Conservation (phyloP, 2,888 invertebrate species). For the Lasioglossum marginatum region DNA sequence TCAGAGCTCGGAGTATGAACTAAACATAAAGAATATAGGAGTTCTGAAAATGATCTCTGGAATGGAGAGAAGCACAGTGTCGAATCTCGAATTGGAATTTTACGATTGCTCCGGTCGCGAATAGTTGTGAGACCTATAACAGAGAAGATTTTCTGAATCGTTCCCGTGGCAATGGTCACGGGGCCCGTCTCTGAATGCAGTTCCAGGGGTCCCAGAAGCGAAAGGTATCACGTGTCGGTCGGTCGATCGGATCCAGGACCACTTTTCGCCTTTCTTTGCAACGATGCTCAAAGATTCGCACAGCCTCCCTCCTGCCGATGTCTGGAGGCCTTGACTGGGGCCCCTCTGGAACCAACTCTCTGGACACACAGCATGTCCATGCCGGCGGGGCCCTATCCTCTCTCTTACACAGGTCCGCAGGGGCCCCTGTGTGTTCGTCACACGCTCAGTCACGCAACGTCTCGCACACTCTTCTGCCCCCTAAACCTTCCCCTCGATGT, state of each 20-base stretch:
- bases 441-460: conserved; percentile 50
- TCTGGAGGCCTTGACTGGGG: conserved; percentile 80
- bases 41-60: background rate
- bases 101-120: background rate
- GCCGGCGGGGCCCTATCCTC: conserved; percentile 29
- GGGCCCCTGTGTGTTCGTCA: conserved; percentile 42
- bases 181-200: background rate
- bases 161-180: background rate
- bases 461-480: conserved; percentile 17
- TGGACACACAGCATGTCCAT: conserved; percentile 50
- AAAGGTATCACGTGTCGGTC: conserved; percentile 51
- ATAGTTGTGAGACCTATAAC: background rate
- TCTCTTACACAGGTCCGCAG: conserved; percentile 14
- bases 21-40: no score
- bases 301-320: conserved; percentile 68
- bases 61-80: background rate
- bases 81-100: background rate
- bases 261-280: conserved; percentile 61
- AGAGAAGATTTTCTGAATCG: background rate
- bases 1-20: background rate
- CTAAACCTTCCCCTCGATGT: background rate
- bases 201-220: background rate
- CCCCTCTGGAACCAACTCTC: conserved; percentile 64
- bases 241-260: conserved; percentile 48
- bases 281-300: conserved; percentile 68